Conservation (phyloP, 2,888 invertebrate species). For the Tetheella fluctuosa region DNA sequence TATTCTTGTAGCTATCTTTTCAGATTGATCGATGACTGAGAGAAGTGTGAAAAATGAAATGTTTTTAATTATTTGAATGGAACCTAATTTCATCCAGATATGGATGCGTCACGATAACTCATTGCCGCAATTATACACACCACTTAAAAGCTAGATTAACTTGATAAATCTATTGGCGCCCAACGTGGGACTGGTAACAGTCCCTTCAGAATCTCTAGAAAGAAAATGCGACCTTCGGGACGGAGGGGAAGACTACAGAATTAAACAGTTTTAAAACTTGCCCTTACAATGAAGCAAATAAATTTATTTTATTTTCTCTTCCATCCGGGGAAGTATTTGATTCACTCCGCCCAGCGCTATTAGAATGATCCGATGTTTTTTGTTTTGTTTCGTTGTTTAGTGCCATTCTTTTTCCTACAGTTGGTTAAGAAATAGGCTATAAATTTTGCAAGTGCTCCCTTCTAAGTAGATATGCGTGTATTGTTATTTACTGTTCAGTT, state of each 20-base stretch:
- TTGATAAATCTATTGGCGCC: conserved; percentile 10
- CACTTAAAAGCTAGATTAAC: background rate
- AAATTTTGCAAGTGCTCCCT: conserved; percentile 67
- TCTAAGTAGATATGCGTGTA: conserved; percentile 59
- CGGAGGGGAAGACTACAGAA: conserved; percentile 28
- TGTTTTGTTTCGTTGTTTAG: conserved; percentile 55
- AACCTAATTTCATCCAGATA: too few relatives aligned
- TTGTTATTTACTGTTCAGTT: conserved; percentile 66
- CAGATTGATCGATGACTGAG: too few relatives aligned
- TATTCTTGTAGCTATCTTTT: too few relatives aligned
- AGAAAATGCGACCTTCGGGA: conserved; percentile 1
- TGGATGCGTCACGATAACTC: too few relatives aligned
- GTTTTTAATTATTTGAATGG: too few relatives aligned
- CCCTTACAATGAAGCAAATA: conserved; percentile 58
- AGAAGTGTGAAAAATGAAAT: too few relatives aligned
- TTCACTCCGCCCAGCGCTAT: conserved; percentile 61
- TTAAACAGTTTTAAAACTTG: conserved; percentile 53
- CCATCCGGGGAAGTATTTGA: conserved; percentile 66
- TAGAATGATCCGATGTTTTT: conserved; percentile 67
- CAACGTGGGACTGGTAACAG: background rate
- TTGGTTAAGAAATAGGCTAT: conserved; percentile 69
- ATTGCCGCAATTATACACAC: too few relatives aligned
- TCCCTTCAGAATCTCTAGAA: background rate
- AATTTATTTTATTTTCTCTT: conserved; percentile 54
- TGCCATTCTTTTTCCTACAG: conserved; percentile 44